phyloP scores from a whole-genome alignment of 1,140 invertebrate species.

The Theocolax elegans region DNA sequence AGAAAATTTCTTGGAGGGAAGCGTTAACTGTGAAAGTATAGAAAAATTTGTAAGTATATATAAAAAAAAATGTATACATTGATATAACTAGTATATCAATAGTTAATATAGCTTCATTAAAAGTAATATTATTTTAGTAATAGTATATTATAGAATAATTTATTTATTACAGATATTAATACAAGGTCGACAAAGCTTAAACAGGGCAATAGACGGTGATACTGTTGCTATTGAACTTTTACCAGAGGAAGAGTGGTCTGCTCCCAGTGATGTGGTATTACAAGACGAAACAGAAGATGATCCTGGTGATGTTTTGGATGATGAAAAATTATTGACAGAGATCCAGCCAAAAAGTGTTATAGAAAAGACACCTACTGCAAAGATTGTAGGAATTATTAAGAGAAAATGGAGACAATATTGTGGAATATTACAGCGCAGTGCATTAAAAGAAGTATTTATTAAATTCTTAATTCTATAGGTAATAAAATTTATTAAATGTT shows the following conservation, averaged over 20 bases:
- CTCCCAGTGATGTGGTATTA: conserved; percentile 85
- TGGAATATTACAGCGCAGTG: conserved; percentile 88
- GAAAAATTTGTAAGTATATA: conserved; percentile 78
- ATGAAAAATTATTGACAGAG: conserved; percentile 69
- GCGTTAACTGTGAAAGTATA: conserved; percentile 81
- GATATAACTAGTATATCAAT: no score
- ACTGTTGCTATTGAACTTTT: conserved; percentile 92
- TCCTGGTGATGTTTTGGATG: conserved; percentile 74
- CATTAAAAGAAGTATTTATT: conserved; percentile 76
- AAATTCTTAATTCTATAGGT: neutral
- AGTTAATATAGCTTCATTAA: no score
- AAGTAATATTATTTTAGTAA: conserved; percentile 15
- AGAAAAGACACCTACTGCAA: conserved; percentile 81
- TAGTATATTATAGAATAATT: neutral
- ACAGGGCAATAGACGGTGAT: conserved; percentile 97
- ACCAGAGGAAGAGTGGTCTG: conserved; percentile 89
- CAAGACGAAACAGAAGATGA: conserved; percentile 81
- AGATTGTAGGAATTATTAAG: conserved; percentile 93
- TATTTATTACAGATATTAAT: conserved; percentile 78
- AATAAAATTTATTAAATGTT: conserved; percentile 6
- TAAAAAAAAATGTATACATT: no score
- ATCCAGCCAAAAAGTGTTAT: conserved; percentile 60
- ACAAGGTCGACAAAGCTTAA: conserved; percentile 88
- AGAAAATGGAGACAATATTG: conserved; percentile 98
- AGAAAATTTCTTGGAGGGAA: conserved; percentile 96